Conservation (phyloP, 2,113 vertebrate genomes). For the Bos javanicus region DNA sequence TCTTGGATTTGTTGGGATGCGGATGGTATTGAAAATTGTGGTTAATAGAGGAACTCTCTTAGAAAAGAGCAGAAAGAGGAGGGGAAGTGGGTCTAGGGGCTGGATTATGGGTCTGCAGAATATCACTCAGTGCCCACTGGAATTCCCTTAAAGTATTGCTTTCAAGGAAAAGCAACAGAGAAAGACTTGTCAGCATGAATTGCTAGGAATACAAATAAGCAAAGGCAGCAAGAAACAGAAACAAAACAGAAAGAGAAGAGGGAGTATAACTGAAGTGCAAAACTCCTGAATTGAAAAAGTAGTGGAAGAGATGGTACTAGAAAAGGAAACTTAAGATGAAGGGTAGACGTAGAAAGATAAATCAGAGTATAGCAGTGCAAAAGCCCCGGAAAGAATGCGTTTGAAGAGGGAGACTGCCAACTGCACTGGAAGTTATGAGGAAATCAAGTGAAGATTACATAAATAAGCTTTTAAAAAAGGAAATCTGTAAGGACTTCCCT, state of each 20-base stretch:
- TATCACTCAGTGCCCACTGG: slow-evolving; percentile 16
- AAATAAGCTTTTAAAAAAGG: neutral
- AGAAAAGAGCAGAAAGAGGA: slow-evolving; percentile 8
- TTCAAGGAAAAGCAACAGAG: neutral
- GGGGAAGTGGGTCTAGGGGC: slow-evolving; percentile 29
- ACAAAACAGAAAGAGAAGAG: neutral
- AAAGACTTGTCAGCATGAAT: slow-evolving; percentile 15
- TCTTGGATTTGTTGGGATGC: neutral
- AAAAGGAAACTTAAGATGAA: neutral
- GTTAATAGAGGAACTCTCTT: neutral
- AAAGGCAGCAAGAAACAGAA: neutral
- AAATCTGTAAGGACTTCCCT: neutral
- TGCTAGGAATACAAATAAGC: slow-evolving; percentile 31
- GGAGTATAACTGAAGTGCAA: neutral
- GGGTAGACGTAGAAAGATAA: neutral
- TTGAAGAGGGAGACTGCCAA: neutral
- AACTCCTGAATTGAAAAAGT: neutral
- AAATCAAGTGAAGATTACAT: neutral
- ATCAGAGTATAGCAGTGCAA: neutral
- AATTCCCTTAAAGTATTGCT: slow-evolving; percentile 32
- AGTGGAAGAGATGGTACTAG: neutral
- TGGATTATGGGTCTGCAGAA: slow-evolving; percentile 33
- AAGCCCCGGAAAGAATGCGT: neutral
- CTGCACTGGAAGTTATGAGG: neutral
- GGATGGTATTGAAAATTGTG: neutral